phyloP scores from a whole-genome alignment of 1,140 invertebrate species.

The Penaeus chinensis region DNA sequence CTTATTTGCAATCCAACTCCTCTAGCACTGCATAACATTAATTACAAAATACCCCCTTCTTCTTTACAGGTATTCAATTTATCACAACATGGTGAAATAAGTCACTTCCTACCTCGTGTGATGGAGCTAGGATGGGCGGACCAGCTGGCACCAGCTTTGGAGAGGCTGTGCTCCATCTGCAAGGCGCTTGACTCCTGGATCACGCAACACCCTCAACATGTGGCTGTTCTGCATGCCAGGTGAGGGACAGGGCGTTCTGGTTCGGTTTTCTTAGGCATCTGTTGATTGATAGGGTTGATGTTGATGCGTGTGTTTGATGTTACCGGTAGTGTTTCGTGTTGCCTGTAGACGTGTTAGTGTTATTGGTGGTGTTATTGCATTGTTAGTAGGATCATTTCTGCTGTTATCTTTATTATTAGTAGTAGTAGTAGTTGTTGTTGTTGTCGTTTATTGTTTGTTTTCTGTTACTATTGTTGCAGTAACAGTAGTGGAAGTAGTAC shows the following conservation, averaged over 20 bases:
- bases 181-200: constrained; percentile 94
- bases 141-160: constrained; percentile 87
- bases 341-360: too few relatives aligned
- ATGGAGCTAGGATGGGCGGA: constrained; percentile 87
- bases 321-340: too few relatives aligned
- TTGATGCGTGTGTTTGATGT: too few relatives aligned
- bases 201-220: constrained; percentile 79
- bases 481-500: too few relatives aligned
- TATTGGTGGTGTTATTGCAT: too few relatives aligned
- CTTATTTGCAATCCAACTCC: neutral
- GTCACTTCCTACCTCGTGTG: constrained; percentile 69
- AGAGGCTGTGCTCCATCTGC: constrained; percentile 88
- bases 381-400: too few relatives aligned
- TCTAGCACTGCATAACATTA: constrained; percentile 16
- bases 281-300: too few relatives aligned
- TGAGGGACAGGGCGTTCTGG: constrained; percentile 66
- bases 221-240: constrained; percentile 90
- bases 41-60: neutral
- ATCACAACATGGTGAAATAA: constrained; percentile 76
- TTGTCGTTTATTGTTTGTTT: too few relatives aligned
- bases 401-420: too few relatives aligned
- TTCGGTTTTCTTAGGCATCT: too few relatives aligned
- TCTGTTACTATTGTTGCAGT: too few relatives aligned
- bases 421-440: too few relatives aligned
- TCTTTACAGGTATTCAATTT: constrained; percentile 86